These are phyloP conservation scores for Myripristis jacobus DNA, from an alignment of 2,797 vertebrate species.

Conservation along the genomic window DNA sequence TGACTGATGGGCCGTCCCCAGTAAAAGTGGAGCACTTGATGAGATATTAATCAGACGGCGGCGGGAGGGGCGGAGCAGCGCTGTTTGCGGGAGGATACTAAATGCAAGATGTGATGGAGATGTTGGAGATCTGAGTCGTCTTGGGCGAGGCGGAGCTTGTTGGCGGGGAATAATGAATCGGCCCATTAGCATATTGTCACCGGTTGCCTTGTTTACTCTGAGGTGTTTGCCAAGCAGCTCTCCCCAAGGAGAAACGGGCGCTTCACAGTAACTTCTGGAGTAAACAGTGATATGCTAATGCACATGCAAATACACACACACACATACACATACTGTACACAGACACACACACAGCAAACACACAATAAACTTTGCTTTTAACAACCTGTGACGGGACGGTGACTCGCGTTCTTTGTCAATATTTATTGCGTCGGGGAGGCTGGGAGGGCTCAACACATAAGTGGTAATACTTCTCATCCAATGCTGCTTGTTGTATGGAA, in stretches of 20 bases:
- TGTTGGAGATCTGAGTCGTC: constrained; percentile 69
- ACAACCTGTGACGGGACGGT: constrained; percentile 70
- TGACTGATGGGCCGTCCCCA: constrained; percentile 71
- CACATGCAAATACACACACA: constrained; percentile 46
- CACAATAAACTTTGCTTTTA: constrained; percentile 75
- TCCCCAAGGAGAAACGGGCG: constrained; percentile 78
- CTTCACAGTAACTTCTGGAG: constrained; percentile 78
- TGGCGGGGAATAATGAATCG: constrained; percentile 75
- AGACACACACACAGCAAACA: constrained; percentile 26
- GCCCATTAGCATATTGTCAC: constrained; percentile 79
- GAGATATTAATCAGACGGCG: constrained; percentile 79
- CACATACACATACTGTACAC: constrained; percentile 14
- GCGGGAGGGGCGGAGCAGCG: constrained; percentile 63
- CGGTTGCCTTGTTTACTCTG: constrained; percentile 79
- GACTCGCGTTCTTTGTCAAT: constrained; percentile 72
- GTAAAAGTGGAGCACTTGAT: constrained; percentile 73
- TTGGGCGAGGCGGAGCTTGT: constrained; percentile 74
- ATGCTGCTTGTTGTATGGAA: constrained; percentile 44
- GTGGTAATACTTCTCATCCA: constrained; percentile 37
- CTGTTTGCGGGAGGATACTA: constrained; percentile 22
- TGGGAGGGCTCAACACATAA: constrained; percentile 50
- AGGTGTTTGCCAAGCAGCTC: constrained; percentile 79
- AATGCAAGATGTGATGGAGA: constrained; percentile 63
- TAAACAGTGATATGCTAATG: constrained; percentile 77
- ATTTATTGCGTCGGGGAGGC: constrained; percentile 59